Conservation (phyloP, 2,113 vertebrate genomes). For the Ia io region DNA sequence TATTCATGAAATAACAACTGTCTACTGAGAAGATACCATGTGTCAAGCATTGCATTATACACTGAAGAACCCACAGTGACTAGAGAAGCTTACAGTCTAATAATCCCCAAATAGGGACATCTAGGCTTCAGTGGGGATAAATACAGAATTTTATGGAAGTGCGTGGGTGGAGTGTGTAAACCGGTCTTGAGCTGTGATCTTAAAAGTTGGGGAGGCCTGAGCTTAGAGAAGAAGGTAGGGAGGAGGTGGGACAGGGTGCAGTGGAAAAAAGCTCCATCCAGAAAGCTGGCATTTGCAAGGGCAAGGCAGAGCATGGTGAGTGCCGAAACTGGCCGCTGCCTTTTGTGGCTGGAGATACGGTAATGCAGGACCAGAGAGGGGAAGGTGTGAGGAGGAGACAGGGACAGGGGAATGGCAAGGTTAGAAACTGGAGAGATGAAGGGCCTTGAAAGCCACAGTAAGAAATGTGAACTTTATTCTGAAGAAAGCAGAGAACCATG, state of each 20-base stretch:
- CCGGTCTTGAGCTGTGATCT: neutral
- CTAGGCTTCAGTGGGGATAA: neutral
- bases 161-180: neutral
- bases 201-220: neutral
- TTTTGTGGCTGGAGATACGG: neutral
- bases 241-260: accelerated
- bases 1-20: neutral
- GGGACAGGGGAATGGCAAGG: neutral
- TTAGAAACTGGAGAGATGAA: neutral
- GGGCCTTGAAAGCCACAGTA: neutral
- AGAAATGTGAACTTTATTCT: neutral
- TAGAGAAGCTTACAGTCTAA: neutral
- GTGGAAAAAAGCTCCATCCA: neutral
- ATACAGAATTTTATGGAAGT: neutral
- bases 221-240: neutral
- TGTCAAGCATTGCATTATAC: neutral
- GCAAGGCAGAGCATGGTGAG: neutral
- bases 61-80: neutral
- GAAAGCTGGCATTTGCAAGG: neutral
- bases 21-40: neutral
- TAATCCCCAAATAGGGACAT: neutral
- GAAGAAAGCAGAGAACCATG: neutral
- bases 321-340: neutral
- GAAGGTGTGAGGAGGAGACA: neutral
- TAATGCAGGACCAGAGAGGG: neutral